Evolutionary conservation across 2,888 invertebrate species (phyloP).

Genomic region (Agrilus cyanescens): DNA sequence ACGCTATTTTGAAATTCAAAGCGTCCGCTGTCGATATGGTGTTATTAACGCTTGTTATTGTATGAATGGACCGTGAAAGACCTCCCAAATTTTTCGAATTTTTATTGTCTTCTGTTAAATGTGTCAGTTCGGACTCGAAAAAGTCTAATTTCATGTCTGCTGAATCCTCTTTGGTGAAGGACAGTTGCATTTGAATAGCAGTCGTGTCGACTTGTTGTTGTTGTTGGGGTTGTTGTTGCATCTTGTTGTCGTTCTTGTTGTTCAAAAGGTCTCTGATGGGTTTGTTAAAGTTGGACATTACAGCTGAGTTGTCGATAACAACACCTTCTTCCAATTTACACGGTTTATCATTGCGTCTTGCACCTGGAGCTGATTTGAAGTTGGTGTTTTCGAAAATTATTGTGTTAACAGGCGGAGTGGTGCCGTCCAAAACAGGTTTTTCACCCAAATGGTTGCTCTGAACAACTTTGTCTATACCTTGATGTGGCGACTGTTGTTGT

Average conservation of each 20-base stretch:
- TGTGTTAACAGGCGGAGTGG: constrained; percentile 72
- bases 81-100: constrained; percentile 38
- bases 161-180: constrained; percentile 63
- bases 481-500: constrained; percentile 30
- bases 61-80: constrained; percentile 48
- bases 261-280: constrained; percentile 38
- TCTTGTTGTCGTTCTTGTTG: constrained; percentile 32
- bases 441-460: constrained; percentile 28
- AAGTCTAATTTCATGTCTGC: constrained; percentile 88
- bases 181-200: constrained; percentile 49
- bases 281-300: constrained; percentile 38
- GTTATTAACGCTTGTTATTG: constrained; percentile 48
- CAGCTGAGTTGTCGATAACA: constrained; percentile 24
- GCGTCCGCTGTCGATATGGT: constrained; percentile 73
- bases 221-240: constrained; percentile 25
- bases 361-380: constrained; percentile 64
- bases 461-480: constrained; percentile 33
- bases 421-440: constrained; percentile 53
- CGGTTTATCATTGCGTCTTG: constrained; percentile 47
- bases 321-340: constrained; percentile 43
- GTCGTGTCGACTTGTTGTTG: constrained; percentile 9
- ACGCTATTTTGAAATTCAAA: constrained; percentile 85
- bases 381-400: constrained; percentile 89
- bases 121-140: constrained; percentile 73
- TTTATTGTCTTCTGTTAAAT: constrained; percentile 58